Evolutionary conservation across 1,140 invertebrate species (phyloP), one percentile per base, ranked within the genome.

Genomic region (Papilio machaon): DNA sequence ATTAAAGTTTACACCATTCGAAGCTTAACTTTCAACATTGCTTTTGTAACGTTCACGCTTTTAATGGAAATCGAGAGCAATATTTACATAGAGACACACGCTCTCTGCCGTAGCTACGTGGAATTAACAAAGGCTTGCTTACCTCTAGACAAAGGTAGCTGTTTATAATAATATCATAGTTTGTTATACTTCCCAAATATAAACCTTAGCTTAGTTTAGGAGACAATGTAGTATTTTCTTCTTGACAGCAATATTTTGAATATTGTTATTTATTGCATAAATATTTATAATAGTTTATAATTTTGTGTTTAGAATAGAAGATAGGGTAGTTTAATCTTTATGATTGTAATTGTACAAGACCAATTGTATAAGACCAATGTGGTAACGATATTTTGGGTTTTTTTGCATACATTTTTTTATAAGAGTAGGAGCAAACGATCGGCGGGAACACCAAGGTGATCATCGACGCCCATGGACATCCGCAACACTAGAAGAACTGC

Each of bases 1-100:
- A 90, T 90, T 91, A 90, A 87, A 82, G 82, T 87, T 87, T 80
- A 88, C 87, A 86, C 73, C 79, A 82, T 84, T 82, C 80, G 81
- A 83, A 81, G 84, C 58, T 85, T 73, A 82, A 84, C 82, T 88
- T 86, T 85, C 85, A 84, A 88, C 82, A 85, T 87, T 60, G 80
- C 77, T 81, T 85, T 88, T 80, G 83, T 81, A 84, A 80, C 82
- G 83, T 84, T 74, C 74, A 49, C 83, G 82, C 83, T 87, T 83
- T 82, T 86, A 89, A 87, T 88, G 84, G 84, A 85, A 87, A 85
- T 82, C 83, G 82, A 83, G 82, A 81, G 15, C 80, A 84, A 84
- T 82, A 84, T 87, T 84, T 85, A 85, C 86, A 88, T 88, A 82
- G 60, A 80, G 77, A 81, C 85, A 86, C 84, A 86, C 76, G 77